Evolutionary conservation across 2,113 vertebrate species (phyloP), one percentile per base, ranked within the genome.

Genomic region (Lepus europaeus): DNA sequence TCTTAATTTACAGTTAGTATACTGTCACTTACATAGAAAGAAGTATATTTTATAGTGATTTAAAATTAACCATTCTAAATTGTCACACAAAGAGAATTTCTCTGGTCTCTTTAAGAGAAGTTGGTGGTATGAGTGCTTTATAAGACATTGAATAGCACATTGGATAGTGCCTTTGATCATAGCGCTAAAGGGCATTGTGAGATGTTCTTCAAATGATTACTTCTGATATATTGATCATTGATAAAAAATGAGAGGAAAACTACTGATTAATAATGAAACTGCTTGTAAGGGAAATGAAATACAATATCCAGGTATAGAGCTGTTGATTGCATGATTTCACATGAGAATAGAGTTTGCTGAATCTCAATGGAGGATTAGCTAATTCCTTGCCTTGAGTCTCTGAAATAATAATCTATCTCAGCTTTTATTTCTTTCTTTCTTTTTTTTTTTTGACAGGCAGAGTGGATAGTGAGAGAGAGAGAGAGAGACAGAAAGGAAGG

Each of bases 211-310:
- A 90, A 88, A 56, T 84, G 19, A 84, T 69, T 63, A 0, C 82
- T 94, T 90, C 39, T 76, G 45, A 86, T 81, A 64, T 81, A 78
- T 86, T 86, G n/a, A 33, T 66, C 14, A 76, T 77, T 72, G 45
- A 33, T 51, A 19, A 22, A 22, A 87, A 95, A 80, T 25, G 2
- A 66, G 70, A 23, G n/a, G 17, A 66, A 72, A 89, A n/a, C n/a
- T n/a, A 11, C 45, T 91, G 93, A 27, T 49, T 72, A 83, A 61
- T 89, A 80, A 82, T 84, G 33, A 80, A 90, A 72, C 5, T 83
- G 14, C 49, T 89, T 87, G n/a, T 74, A 73, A 77, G 68, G 9
- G 3, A 81, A 85, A 51, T 85, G 33, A 93, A 95, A 64, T 76
- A 76, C 1, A 33, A 11, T 77, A 29, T 91, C 1, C 31, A 70